phyloP scores from a whole-genome alignment of 1,140 invertebrate species.

The Tigriopus japonicus region DNA sequence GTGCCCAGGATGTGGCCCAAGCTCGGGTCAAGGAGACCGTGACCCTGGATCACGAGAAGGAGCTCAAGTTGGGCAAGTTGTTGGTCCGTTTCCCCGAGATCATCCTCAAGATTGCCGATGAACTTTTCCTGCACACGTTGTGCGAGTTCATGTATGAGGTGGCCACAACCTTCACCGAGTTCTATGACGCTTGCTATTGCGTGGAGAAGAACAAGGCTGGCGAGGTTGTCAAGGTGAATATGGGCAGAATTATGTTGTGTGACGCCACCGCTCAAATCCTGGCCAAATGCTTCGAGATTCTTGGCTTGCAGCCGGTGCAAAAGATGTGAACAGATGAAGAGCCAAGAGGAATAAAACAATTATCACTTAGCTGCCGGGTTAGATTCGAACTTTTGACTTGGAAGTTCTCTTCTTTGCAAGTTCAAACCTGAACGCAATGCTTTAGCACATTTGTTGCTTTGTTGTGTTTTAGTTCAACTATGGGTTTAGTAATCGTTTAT shows the following conservation, averaged over 20 bases:
- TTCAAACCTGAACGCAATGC: too few species aligned
- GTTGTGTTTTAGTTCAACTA: too few species aligned
- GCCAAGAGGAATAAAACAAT: too few species aligned
- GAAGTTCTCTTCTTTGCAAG: too few species aligned
- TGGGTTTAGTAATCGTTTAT: too few species aligned
- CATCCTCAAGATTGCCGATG: constrained; percentile 56
- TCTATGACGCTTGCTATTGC: constrained; percentile 95
- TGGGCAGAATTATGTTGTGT: constrained; percentile 67
- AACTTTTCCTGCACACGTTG: constrained; percentile 66
- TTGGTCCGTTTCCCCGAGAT: constrained; percentile 71
- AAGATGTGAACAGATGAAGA: constrained; percentile 57
- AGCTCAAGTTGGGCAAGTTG: constrained; percentile 67
- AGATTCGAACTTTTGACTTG: too few species aligned
- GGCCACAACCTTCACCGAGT: constrained; percentile 77
- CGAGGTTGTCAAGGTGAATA: constrained; percentile 52
- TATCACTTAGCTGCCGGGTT: too few species aligned
- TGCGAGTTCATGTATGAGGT: constrained; percentile 95
- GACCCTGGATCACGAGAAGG: constrained; percentile 61
- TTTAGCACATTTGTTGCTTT: too few species aligned
- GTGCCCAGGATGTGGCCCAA: constrained; percentile 32
- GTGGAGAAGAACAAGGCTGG: constrained; percentile 62
- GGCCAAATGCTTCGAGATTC: constrained; percentile 63
- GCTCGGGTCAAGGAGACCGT: constrained; percentile 35
- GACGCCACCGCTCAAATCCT: constrained; percentile 79
- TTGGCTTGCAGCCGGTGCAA: constrained; percentile 75